Evolutionary conservation across 2,888 invertebrate genomes (phyloP), one percentile per base, ranked within the genome.

Genomic region (Drosophila borborema): DNA sequence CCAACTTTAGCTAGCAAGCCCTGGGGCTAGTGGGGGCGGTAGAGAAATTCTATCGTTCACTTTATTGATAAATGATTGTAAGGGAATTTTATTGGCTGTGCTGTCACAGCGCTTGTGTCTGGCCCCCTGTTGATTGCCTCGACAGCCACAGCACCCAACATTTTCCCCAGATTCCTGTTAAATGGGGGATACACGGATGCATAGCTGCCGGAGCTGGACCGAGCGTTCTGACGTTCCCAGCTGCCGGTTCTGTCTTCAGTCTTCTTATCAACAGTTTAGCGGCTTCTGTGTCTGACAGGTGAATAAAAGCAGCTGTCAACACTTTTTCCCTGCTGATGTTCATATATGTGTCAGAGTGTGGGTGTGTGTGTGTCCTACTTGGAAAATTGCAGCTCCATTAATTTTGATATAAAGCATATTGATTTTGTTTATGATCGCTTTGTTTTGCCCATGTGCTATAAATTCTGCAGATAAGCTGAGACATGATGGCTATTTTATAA

Each of bases 221-320:
- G 79, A 51, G 63, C 64, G 60, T 55, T 48, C 60, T 49, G 77
- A 77, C 69, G 69, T 23, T 23, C 41, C 66, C 64, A 63, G 74
- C 61, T 76, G 63, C 58, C 49, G 53, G 41, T 51, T 36, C 51
- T 51, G 63, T 38, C 49, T 67, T 51, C 59, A 51, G 66, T 75
- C 64, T 77, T 74, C 63, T 82, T 87, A 86, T 90, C 86, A 87
- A 86, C 79, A 82, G 87, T 86, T 91, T 86, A 89, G 85, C 86
- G 81, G 82, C 89, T 87, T 77, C 87, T 86, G 85, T 70, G 80
- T 64, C 76, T 87, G 91, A 89, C 91, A 91, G 90, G 87, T 91
- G 87, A 83, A 90, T 89, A 86, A 89, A 90, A 83, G 82, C 81
- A 90, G 81, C 84, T 91, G 91, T 91, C 91, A 90, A 81, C 81